These are phyloP conservation scores for Cyanocitta stelleri DNA, from an alignment of 2,113 vertebrate species.

Conservation along the genomic window DNA sequence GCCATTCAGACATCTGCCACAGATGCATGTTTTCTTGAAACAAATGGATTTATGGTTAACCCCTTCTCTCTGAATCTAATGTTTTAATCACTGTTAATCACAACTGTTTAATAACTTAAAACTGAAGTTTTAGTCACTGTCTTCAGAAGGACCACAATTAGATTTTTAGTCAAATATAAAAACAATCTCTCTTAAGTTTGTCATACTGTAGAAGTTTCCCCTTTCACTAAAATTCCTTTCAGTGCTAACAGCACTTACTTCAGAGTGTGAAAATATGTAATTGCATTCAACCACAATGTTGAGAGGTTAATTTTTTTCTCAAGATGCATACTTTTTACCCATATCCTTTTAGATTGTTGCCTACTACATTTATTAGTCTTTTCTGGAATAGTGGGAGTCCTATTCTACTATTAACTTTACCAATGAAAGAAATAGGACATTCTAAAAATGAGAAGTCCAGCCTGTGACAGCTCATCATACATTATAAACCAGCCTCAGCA, in stretches of 20 bases:
- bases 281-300: not conserved
- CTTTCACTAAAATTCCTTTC: not conserved
- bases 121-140: not conserved
- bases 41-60: not conserved
- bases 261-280: not conserved
- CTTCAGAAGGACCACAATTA: not conserved
- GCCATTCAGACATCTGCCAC: not conserved
- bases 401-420: not conserved
- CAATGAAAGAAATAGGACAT: not conserved
- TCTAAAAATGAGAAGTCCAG: not conserved
- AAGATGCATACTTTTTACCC: not conserved
- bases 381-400: not conserved
- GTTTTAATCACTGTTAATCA: not conserved
- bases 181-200: not conserved
- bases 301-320: not conserved
- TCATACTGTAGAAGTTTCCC: not conserved
- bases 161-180: not conserved
- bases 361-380: not conserved
- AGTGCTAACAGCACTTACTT: not conserved
- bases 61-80: not conserved
- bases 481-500: conserved; percentile 17
- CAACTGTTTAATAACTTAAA: not conserved
- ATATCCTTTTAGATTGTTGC: not conserved
- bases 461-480: conserved; percentile 10
- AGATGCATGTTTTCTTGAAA: not conserved